phyloP scores from a whole-genome alignment of 35 echinoderm and acorn worm genomes.

The Patiria miniata region DNA sequence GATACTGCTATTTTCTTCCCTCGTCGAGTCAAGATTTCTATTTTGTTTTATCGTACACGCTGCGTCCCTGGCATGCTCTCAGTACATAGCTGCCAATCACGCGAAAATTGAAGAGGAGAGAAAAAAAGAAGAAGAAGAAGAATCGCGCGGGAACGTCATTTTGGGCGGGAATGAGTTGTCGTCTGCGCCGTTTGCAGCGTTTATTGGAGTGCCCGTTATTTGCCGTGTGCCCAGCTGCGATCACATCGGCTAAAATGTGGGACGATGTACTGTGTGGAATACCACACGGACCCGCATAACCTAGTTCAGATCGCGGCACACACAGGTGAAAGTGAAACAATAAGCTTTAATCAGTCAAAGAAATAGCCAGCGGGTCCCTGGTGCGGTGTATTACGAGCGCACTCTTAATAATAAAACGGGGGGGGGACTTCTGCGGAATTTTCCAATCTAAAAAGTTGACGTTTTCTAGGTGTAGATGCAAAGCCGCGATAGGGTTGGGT shows the following conservation, averaged over 20 bases:
- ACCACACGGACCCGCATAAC: background rate
- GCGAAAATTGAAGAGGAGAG: too few species aligned
- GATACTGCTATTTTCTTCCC: slow-evolving; percentile 3
- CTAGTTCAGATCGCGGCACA: background rate
- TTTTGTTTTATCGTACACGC: background rate
- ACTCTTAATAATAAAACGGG: background rate
- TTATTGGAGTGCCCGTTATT: too few species aligned
- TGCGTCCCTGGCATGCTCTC: background rate
- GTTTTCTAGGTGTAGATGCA: slow-evolving; percentile 21
- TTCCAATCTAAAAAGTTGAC: slow-evolving; percentile 29
- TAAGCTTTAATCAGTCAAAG: slow-evolving; percentile 1
- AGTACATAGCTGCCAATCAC: slow-evolving; percentile 17
- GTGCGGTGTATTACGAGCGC: background rate
- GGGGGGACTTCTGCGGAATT: slow-evolving; percentile 9
- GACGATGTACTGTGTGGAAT: background rate
- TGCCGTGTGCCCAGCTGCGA: slow-evolving; percentile 1
- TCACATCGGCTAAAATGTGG: background rate
- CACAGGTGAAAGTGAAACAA: background rate
- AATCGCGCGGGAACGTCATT: slow-evolving; percentile 14
- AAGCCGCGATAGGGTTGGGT: slow-evolving; percentile 10
- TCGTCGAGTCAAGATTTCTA: background rate
- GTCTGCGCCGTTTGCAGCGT: background rate
- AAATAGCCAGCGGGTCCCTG: background rate
- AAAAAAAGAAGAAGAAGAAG: too few species aligned
- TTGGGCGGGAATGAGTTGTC: background rate